Base-by-base conservation (phyloP, 2,113 vertebrate genomes). In the Calyptomena viridis region DNA sequence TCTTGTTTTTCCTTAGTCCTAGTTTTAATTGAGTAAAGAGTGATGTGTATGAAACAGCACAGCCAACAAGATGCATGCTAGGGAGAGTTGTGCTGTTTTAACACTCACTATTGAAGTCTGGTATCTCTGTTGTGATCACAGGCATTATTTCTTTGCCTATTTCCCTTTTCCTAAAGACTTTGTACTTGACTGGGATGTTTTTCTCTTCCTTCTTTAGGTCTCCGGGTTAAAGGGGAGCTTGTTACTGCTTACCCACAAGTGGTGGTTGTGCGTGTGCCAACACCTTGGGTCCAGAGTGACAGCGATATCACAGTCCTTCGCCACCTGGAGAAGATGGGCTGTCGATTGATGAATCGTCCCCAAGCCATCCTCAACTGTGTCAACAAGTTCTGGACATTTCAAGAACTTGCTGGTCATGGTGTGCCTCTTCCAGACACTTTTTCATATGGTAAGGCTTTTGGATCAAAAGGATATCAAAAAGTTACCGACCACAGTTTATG, bases 311-410 rank as follows among this genome's bases (percentile, higher is more conserved):
- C 98, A 23, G 98, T 98, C 71, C 94, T 98, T 81, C 97, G 98
- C n/a, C 98, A 98, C 80, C 92, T 98, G 25, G 98, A 98, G 93
- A 98, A 98, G 96, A 98, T 98, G 98, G 98, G 98, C 52, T 98
- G 98, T 82, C 96, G 98, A 6, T 18, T 98, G 84, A 98, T 98
- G 98, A 98, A 98, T 84, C 97, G 98, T 79, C 98, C 98, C 55
- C 98, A 98, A 82, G 98, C 98, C 76, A 98, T 98, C 89, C 97
- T 98, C 64, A 98, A 98, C 84, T 98, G 98, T 71, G 97, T 98
- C 87, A 98, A 98, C 92, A 98, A 98, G 84, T 98, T 98, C 93
- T 98, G 98, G 98, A 98, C 98, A 0, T 98, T 98, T 94, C 98
- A 98, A 71, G 98, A 98, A 53, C 95, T 98, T 90, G 98, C 98